Evolutionary conservation across 2,797 vertebrate genomes (phyloP).

Genomic region (Alauda arvensis): DNA sequence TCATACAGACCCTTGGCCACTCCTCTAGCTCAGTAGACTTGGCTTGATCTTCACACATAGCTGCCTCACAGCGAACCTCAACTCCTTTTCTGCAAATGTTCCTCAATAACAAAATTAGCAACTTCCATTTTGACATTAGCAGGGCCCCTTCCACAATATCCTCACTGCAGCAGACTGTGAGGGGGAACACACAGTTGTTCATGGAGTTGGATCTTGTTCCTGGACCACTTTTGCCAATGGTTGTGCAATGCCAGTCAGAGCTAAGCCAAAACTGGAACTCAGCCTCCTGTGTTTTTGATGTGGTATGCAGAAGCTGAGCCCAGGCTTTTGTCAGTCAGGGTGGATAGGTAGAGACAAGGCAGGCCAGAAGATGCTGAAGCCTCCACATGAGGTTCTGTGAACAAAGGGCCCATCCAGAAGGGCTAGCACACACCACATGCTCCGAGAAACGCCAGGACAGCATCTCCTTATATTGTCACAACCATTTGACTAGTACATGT

Average conservation of each 20-base stretch:
- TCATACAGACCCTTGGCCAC: not conserved
- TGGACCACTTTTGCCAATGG: not conserved
- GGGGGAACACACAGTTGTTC: not conserved
- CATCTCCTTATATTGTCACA: not conserved
- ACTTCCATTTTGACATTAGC: not conserved
- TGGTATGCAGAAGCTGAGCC: not conserved
- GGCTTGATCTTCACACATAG: not conserved
- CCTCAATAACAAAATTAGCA: not conserved
- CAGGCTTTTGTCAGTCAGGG: not conserved
- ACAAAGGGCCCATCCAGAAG: not conserved
- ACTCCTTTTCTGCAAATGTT: not conserved
- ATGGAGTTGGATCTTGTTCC: not conserved
- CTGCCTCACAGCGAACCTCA: not conserved
- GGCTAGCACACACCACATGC: accelerated
- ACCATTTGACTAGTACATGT: not conserved
- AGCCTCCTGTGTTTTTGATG: not conserved
- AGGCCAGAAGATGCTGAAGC: not conserved
- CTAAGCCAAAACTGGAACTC: not conserved
- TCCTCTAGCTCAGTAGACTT: not conserved
- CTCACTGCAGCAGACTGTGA: not conserved
- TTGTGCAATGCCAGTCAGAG: not conserved
- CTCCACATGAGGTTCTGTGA: not conserved
- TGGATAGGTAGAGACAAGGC: accelerated
- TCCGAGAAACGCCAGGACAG: not conserved
- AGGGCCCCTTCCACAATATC: not conserved